Evolutionary conservation across 30 jellyfish, hydroid and myxozoan species (phyloP), one percentile per base, ranked within the genome.

Genomic region (Pseudorhiza aurosa): DNA sequence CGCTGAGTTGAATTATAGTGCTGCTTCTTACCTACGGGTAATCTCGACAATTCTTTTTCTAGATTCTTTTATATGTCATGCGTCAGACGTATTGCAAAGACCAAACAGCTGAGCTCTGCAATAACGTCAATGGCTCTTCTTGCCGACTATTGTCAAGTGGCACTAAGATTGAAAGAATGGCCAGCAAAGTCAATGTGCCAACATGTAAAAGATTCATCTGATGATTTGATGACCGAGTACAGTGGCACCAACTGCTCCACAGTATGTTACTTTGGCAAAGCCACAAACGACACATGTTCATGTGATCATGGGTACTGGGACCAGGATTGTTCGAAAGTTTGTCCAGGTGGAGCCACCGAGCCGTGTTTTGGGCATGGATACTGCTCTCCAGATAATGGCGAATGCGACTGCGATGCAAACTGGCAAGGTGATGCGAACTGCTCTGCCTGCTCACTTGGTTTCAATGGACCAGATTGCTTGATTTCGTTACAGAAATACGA

Each of bases 241-340:
- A 32, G 33, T 36, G 92, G 92, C 24, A 26, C 9, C 8, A 58
- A 81, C 58, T 81, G 92, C 75, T 65, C 84, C n/a, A 56, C 0
- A 6, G 32, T 55, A 0, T 81, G 92, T 33, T 30, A 15, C 26
- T 81, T 81, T 43, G 92, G 92, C 30, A 65, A 22, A 14, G 42
- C 18, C 2, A 40, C 14, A 2, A 68, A 27, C 24, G 78, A 53
- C 44, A 55, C 40, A 29, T 81, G 92, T 37, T 19, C 26, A 42
- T 81, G 92, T 53, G 47, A 65, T 2, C 65, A 32, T 51, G 92
- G 92, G 14, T 81, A 64, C 31, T 81, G 92, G 92, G 92, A 85
- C 21, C 56, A 19, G 19, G 26, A 40, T 25, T 81, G 92, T 24
- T 17, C 75, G 1, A 19, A 28, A 31, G 62, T 51, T 15, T 81